Conservation (phyloP, 2,888 invertebrate genomes). For the Agonum fuliginosum region DNA sequence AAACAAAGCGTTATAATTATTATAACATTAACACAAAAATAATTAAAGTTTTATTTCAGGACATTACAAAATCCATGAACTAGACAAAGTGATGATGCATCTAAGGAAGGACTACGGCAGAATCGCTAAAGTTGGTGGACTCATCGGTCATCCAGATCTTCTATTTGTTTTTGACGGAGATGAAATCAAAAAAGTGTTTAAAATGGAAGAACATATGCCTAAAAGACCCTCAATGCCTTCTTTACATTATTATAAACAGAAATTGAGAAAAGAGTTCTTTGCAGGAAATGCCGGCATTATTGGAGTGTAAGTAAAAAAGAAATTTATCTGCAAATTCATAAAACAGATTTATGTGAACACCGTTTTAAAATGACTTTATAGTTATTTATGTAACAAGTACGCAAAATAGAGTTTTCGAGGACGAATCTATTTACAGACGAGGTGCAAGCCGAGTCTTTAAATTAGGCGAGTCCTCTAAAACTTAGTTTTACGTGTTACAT, state of each 20-base stretch:
- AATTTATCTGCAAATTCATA: too few relatives aligned
- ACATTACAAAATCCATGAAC: constrained; percentile 76
- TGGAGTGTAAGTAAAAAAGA: constrained; percentile 86
- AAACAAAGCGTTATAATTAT: not conserved
- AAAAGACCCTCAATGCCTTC: constrained; percentile 85
- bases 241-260: constrained; percentile 82
- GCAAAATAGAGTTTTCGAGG: too few relatives aligned
- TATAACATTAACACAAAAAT: not conserved
- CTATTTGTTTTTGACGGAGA: constrained; percentile 84
- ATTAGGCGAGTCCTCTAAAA: too few relatives aligned
- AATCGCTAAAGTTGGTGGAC: constrained; percentile 80
- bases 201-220: constrained; percentile 82
- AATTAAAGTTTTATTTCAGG: constrained; percentile 69
- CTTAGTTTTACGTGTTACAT: too few relatives aligned
- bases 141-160: constrained; percentile 85
- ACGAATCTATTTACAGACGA: too few relatives aligned
- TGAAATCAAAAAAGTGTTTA: constrained; percentile 82
- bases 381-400: too few relatives aligned
- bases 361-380: too few relatives aligned
- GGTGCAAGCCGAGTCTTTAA: too few relatives aligned
- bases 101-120: constrained; percentile 76
- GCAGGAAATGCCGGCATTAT: constrained; percentile 83
- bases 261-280: constrained; percentile 81
- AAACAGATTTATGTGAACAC: too few relatives aligned
- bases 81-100: constrained; percentile 78